A percentile compares a stretch with the other conserved stretches of the same genome.
These are phyloP conservation scores for Seira ritae DNA, from an alignment of 2,888 invertebrate genomes.

Conservation along the genomic window DNA sequence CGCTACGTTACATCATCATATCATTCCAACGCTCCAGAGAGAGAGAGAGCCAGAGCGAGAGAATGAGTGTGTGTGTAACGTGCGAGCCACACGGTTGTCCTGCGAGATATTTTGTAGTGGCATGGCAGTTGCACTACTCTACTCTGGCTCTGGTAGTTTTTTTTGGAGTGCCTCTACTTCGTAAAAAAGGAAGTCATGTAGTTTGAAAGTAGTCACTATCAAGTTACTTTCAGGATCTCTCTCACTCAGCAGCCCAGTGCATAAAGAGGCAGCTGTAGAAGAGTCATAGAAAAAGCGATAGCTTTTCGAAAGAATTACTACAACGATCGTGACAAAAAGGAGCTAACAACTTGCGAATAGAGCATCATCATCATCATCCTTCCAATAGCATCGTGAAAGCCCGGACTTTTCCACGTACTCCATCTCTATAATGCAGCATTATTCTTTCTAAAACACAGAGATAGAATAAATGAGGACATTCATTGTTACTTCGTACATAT, in stretches of 20 bases:
- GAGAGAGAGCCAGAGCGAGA: too few species aligned
- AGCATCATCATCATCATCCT: not conserved
- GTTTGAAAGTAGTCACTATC: conserved; percentile 35
- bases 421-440: not conserved
- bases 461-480: not conserved
- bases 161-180: conserved; percentile 10
- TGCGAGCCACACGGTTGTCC: too few species aligned
- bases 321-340: conserved; percentile 12
- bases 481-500: not conserved
- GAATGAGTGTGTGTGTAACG: too few species aligned
- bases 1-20: conserved; percentile 2
- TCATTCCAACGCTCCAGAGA: not conserved
- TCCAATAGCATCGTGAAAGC: conserved; percentile 19
- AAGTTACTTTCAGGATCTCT: conserved; percentile 31
- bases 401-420: conserved; percentile 25
- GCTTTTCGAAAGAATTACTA: conserved; percentile 15
- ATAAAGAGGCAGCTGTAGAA: conserved; percentile 10
- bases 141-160: too few species aligned
- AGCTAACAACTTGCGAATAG: conserved; percentile 29
- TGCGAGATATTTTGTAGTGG: not conserved
- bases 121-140: not conserved
- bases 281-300: conserved; percentile 7
- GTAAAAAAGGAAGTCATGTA: conserved; percentile 41
- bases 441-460: not conserved
- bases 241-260: conserved; percentile 9